Percentiles rank a stretch among this genome's conserved stretches.
These are phyloP conservation scores for Synergus laeviventris DNA, from an alignment of 2,888 invertebrate genomes.

Conservation along the genomic window DNA sequence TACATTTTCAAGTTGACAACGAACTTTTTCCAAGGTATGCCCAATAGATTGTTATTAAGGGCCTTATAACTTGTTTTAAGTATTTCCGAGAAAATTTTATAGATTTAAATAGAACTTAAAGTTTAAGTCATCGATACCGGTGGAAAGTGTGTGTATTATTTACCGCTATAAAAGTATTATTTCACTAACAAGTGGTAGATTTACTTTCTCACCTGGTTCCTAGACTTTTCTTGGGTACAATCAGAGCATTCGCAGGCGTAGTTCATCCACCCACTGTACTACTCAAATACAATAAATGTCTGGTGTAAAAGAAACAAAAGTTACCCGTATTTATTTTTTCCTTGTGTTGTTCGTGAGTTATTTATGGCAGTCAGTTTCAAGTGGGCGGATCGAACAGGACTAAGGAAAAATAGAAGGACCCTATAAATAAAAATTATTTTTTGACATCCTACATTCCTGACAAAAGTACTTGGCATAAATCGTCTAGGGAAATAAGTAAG, in stretches of 20 bases:
- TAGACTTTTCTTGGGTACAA: neutral
- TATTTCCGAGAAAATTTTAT: neutral
- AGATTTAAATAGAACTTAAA: neutral
- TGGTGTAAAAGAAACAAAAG: conserved; percentile 13
- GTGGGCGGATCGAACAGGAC: neutral
- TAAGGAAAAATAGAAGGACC: neutral
- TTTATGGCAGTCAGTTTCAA: neutral
- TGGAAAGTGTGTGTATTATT: neutral
- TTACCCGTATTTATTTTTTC: conserved; percentile 20
- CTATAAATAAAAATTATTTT: conserved; percentile 6
- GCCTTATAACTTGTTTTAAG: neutral
- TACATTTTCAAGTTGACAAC: too few relatives aligned
- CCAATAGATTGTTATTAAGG: conserved; percentile 3
- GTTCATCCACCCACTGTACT: conserved; percentile 20
- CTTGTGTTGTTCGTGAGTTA: conserved; percentile 3
- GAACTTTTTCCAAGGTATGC: neutral
- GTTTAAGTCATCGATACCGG: neutral
- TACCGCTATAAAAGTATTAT: too few relatives aligned
- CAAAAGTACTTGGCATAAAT: neutral
- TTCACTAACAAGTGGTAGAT: neutral
- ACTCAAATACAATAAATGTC: conserved; percentile 1
- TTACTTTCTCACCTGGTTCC: neutral
- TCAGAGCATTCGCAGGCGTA: conserved; percentile 10
- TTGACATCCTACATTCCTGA: neutral
- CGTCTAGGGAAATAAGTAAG: conserved; percentile 42